These are phyloP conservation scores for Brachystomella parvula DNA, from an alignment of 1,140 invertebrate genomes.

Conservation along the genomic window DNA sequence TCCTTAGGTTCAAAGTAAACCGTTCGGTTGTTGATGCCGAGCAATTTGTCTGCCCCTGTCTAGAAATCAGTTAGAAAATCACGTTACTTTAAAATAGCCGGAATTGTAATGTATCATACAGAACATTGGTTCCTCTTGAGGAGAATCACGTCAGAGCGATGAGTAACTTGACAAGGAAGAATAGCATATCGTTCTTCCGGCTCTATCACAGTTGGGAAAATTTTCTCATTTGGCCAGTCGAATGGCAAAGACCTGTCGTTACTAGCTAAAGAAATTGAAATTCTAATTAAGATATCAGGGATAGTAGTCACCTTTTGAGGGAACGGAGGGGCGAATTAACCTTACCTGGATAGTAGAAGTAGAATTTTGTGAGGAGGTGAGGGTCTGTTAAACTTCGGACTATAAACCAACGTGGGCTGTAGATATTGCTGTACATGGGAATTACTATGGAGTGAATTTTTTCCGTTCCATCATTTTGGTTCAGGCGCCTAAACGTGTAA, in stretches of 20 bases:
- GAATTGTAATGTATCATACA: too few relatives aligned
- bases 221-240: conserved; percentile 7
- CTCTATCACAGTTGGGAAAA: not conserved
- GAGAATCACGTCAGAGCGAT: not conserved
- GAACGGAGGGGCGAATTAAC: not conserved
- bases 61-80: too few relatives aligned
- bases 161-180: conserved; percentile 1
- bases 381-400: not conserved
- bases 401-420: conserved; percentile 1
- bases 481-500: not conserved
- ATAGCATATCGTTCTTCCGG: conserved; percentile 4
- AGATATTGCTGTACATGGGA: not conserved
- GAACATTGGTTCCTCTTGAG: not conserved
- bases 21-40: not conserved
- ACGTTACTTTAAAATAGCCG: not conserved
- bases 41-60: too few relatives aligned
- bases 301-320: not conserved
- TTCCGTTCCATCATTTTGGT: not conserved
- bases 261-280: too few relatives aligned
- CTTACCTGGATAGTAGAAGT: conserved; percentile 11
- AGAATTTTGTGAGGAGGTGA: conserved; percentile 1
- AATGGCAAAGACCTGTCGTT: not conserved
- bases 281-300: not conserved
- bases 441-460: conserved; percentile 7
- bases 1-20: not conserved